Base-by-base conservation (phyloP, 2,797 vertebrate species). In the Epinephelus coioides region DNA sequence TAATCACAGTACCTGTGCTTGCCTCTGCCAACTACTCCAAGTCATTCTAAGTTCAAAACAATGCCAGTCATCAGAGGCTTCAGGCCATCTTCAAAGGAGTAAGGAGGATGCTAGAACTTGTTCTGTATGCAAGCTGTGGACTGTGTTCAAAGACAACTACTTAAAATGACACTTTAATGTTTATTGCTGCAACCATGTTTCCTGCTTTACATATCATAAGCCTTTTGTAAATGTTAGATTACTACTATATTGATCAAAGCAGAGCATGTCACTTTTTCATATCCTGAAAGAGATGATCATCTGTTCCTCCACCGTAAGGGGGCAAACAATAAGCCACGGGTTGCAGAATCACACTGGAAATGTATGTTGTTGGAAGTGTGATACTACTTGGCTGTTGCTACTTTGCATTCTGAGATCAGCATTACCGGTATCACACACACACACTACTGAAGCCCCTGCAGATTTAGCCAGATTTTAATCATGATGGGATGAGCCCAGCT, bases 31-130 rank as follows among this genome's bases (percentile, higher is more conserved):
- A 82, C 71, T 63, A 75, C 65, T 76, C 69, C n/a, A 18, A 81
- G 84, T 89, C 79, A 50, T 67, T 61, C 57, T 30, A 51, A 70
- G 82, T 89, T 86, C 77, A 86, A 74, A 60, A 64, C 61, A 55
- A 81, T 79, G 85, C 46, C 82, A 86, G 71, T 84, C 79, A 84
- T 76, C 73, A 50, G 43, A 71, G 51, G 80, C 83, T 84, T 40
- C 17, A 27, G 74, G 72, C 70, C 0, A 14, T 67, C 74, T 84
- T 85, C 83, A 88, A 83, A 82, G 77, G 23, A 38, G 30, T 46
- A 19, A 46, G 53, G 23, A 15, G 43, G 54, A 25, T 5, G 46
- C n/a, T 60, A 14, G 75, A 73, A 47, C 23, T 17, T 69, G 55
- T 64, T 86, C 19, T 43, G 60, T 38, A 77, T 79, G 76, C 71